Evolutionary conservation across 2,888 invertebrate genomes (phyloP).

Genomic region (Anticlea derivata): DNA sequence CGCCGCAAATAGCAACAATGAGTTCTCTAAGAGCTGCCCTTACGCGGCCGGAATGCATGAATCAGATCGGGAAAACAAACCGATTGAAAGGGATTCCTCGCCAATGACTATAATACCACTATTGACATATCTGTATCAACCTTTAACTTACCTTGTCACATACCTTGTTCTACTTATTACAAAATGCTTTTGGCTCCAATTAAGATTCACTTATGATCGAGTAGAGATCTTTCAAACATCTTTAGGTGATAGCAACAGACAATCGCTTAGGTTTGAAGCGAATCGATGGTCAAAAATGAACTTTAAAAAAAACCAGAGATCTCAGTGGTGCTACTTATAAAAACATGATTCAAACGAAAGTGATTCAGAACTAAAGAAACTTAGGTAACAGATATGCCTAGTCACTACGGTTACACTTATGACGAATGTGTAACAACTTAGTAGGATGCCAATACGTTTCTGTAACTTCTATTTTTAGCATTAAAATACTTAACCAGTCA

Average conservation of each 20-base stretch:
- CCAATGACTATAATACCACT: constrained; percentile 39
- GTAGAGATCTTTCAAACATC: too few relatives aligned
- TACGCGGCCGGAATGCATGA: constrained; percentile 48
- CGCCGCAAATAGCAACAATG: constrained; percentile 15
- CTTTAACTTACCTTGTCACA: not conserved
- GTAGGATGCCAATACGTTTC: constrained; percentile 1
- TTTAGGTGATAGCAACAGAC: too few relatives aligned
- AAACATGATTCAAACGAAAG: too few relatives aligned
- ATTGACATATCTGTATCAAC: constrained; percentile 7
- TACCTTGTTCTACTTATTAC: too few relatives aligned
- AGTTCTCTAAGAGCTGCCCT: constrained; percentile 16
- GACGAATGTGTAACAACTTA: constrained; percentile 7
- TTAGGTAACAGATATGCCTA: constrained; percentile 2
- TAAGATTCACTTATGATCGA: too few relatives aligned
- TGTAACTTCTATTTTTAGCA: constrained; percentile 10
- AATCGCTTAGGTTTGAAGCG: too few relatives aligned
- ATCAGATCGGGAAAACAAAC: constrained; percentile 54
- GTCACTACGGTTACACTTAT: constrained; percentile 2
- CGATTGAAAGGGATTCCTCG: constrained; percentile 51
- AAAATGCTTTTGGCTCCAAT: too few relatives aligned
- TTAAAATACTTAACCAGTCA: not conserved
- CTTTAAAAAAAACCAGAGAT: too few relatives aligned
- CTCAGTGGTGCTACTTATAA: too few relatives aligned
- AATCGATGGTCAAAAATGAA: too few relatives aligned
- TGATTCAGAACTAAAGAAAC: constrained; percentile 9